A percentile compares a stretch with the other conserved stretches of the same genome.
phyloP scores from a whole-genome alignment of 2,797 vertebrate genomes.

The Fringilla coelebs region DNA sequence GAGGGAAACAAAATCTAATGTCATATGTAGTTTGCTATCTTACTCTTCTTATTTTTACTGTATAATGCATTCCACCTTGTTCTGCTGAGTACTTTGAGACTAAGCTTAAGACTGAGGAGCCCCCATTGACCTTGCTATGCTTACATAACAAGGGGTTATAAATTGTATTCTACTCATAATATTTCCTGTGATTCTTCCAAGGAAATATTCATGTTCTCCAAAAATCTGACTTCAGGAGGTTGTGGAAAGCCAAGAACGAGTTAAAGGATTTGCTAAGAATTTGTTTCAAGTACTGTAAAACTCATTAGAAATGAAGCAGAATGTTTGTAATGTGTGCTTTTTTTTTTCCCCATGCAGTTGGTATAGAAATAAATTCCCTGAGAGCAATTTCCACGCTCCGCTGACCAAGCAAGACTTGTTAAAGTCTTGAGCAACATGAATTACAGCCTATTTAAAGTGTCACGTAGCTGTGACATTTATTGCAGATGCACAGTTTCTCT shows the following conservation, averaged over 20 bases:
- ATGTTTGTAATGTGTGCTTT: neutral
- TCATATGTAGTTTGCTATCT: accelerated
- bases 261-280: neutral
- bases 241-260: neutral
- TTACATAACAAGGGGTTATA: neutral
- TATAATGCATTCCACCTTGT: neutral
- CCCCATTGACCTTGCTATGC: neutral
- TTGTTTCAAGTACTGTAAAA: neutral
- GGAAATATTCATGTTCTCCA: neutral
- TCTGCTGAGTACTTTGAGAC: neutral
- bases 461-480: neutral
- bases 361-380: neutral
- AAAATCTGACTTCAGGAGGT: neutral
- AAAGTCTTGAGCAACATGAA: neutral
- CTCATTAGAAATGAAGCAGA: neutral
- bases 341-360: neutral
- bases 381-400: neutral
- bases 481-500: neutral
- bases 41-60: neutral
- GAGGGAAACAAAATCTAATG: neutral
- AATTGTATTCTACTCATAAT: neutral
- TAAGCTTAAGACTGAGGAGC: neutral
- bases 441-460: neutral
- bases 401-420: conserved; percentile 9
- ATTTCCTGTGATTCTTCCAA: neutral